phyloP scores from a whole-genome alignment of 2,113 vertebrate genomes.

The Psilopogon haemacephalus region DNA sequence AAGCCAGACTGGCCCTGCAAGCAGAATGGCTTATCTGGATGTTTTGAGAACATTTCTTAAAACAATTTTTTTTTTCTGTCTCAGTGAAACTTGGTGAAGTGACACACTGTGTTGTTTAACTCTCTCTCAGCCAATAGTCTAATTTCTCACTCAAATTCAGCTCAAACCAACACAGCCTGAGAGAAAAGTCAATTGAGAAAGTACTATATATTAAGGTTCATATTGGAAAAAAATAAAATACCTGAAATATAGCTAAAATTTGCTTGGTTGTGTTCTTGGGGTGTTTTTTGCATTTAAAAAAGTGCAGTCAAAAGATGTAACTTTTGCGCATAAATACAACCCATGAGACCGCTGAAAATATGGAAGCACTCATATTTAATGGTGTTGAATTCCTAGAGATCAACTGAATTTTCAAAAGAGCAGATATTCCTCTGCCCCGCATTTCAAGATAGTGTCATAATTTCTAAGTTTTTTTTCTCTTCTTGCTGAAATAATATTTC shows the following conservation, averaged over 20 bases:
- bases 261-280: too few species aligned
- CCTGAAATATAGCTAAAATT: neutral
- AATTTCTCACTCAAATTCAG: too few species aligned
- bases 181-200: neutral
- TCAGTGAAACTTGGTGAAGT: too few species aligned
- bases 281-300: neutral
- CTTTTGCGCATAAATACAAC: neutral
- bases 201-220: neutral
- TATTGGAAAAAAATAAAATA: neutral
- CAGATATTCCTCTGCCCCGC: neutral
- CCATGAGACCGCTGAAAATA: neutral
- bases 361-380: neutral
- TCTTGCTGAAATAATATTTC: neutral
- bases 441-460: neutral
- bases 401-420: neutral
- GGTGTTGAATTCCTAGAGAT: neutral
- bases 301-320: neutral
- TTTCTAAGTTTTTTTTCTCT: neutral
- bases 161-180: too few species aligned
- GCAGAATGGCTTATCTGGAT: too few species aligned
- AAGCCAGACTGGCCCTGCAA: too few species aligned
- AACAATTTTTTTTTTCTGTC: too few species aligned
- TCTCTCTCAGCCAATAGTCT: too few species aligned
- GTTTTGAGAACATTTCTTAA: too few species aligned
- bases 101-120: too few species aligned